phyloP scores from a whole-genome alignment of 1,140 invertebrate species.

The Stenopsyche tienmushanensis region DNA sequence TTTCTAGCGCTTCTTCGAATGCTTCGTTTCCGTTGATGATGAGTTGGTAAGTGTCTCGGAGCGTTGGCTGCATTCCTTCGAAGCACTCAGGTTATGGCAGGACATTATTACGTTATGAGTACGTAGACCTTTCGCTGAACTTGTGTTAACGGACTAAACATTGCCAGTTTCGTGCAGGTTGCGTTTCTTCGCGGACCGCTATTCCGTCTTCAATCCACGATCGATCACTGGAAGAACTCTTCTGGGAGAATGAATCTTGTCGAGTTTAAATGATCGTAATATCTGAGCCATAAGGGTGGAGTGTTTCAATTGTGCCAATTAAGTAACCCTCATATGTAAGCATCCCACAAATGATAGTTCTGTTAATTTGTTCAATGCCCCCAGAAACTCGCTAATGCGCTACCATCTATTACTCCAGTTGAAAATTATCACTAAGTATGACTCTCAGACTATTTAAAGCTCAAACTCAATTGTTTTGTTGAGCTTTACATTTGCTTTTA shows the following conservation, averaged over 20 bases:
- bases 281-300: background rate
- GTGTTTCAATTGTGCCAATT: background rate
- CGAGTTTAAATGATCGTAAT: background rate
- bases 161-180: background rate
- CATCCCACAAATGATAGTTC: background rate
- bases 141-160: background rate
- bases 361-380: background rate
- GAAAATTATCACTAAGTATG: no score
- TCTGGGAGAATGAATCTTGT: background rate
- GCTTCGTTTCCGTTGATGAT: background rate
- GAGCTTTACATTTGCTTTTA: no score
- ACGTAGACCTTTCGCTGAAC: constrained; percentile 20
- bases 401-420: no score
- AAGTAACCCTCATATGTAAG: background rate
- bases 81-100: constrained; percentile 1
- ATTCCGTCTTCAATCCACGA: background rate
- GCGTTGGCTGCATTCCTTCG: background rate
- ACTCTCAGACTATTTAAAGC: no score
- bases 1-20: no score
- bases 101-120: background rate
- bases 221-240: no score
- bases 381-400: no score
- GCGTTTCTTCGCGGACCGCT: no score
- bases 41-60: background rate
- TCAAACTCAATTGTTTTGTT: no score